Base-by-base conservation (phyloP, 2,113 vertebrate species). In the Calidris pugnax region DNA sequence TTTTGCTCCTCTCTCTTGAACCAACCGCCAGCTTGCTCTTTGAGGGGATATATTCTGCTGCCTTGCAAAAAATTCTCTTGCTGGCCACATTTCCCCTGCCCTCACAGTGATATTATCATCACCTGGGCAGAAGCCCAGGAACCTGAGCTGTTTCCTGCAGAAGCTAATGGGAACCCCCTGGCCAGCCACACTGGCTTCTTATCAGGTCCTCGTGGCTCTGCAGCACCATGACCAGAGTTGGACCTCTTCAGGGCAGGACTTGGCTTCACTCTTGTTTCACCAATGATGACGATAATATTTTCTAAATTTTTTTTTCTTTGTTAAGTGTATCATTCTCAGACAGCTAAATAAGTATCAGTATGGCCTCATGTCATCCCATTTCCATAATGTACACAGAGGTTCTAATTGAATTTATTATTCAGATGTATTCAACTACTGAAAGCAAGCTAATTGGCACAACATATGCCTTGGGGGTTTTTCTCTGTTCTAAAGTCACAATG, bases 341-440 rank as follows among this genome's bases (percentile, higher is more conserved):
- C 18, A 79, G 28, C 21, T 67, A 62, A 86, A 89, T 67, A 89
- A 86, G 71, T 32, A 33, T 55, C 50, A 81, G 12, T 33, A n/a
- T 30, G 50, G 45, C 37, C 35, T 80, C 22, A 8, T 63, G 35
- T 66, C 41, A 81, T 71, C 55, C 51, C 45, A 56, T 83, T 91
- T 92, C 30, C 20, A 4, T 81, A 87, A 84, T 14, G 43, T n/a
- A 74, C 28, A 59, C 18, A 63, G 30, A 35, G 19, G 28, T 62
- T 89, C 43, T 67, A 78, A 78, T 6, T 87, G 15, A 87, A 43
- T 89, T 93, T 94, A 72, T 93, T 92, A 81, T 89, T 95, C 84
- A 85, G 66, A 85, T 90, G 43, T 81, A 82, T 86, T 92, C 63
- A 55, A 7, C 55, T 74, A 41, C 3, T 74, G 68, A 91, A 92